These are phyloP conservation scores for Zaprionus tsacasi DNA, from an alignment of 1,140 invertebrate genomes.

Conservation along the genomic window DNA sequence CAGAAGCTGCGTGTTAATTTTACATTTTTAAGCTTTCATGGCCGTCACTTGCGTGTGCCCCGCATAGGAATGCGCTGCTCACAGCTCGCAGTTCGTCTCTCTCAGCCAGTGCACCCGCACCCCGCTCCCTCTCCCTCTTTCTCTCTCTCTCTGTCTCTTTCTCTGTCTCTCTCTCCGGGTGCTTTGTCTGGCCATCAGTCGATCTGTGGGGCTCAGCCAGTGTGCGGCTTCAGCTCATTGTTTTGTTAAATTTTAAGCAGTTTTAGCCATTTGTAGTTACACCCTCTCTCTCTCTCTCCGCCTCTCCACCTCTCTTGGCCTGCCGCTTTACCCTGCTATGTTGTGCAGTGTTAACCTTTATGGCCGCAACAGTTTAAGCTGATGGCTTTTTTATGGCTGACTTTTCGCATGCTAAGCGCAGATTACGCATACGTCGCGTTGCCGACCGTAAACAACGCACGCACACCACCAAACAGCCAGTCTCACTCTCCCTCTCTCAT, in stretches of 20 bases:
- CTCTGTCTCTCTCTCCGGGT: not conserved
- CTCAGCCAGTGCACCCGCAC: not conserved
- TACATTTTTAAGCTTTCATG: conserved; percentile 82
- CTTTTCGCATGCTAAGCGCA: conserved; percentile 77
- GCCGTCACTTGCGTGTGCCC: conserved; percentile 73
- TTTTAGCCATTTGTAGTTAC: conserved; percentile 66
- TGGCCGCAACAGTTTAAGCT: conserved; percentile 80
- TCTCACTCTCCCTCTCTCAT: not conserved
- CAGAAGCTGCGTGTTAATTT: conserved; percentile 82
- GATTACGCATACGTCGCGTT: conserved; percentile 75
- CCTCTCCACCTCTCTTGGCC: not conserved
- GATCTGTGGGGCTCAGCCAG: conserved; percentile 16
- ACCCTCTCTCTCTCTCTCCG: not conserved
- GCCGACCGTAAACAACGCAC: conserved; percentile 40
- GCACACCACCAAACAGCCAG: conserved; percentile 13
- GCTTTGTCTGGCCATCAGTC: conserved; percentile 9
- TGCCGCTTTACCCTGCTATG: conserved; percentile 35
- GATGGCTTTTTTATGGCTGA: conserved; percentile 78
- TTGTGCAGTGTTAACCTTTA: conserved; percentile 69
- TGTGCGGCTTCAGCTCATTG: conserved; percentile 66
- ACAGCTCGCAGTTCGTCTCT: not conserved
- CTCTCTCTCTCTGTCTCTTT: not conserved
- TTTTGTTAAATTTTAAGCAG: conserved; percentile 79
- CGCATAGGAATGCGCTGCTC: conserved; percentile 64
- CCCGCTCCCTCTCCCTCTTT: not conserved